Evolutionary conservation across 1,140 invertebrate genomes (phyloP), one percentile per base, ranked within the genome.

Genomic region (Drosophila fuyamai): DNA sequence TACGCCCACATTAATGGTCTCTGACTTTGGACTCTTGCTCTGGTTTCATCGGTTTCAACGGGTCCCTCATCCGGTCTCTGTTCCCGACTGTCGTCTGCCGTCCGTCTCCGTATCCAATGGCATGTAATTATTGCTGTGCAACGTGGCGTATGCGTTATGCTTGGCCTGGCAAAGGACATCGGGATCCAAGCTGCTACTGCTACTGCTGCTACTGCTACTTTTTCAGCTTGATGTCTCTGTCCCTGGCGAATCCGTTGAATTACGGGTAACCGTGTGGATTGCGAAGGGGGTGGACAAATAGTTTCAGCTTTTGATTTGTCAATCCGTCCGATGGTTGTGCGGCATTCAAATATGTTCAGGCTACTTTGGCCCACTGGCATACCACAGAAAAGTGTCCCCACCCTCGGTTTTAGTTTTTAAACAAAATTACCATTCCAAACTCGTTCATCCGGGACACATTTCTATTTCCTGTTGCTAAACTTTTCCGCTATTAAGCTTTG

Each of bases 91-190:
- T 50, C 44, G 5, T 55, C 46, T 47, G 61, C 14, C 13, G n/a
- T 18, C 54, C 51, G 48, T 50, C 53, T 63, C 55, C 73, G 70
- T 73, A 82, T 86, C 79, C 84, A 89, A 89, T 89, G 83, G 84
- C 84, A 88, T 88, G 84, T 88, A 88, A 88, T 88, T 89, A 88
- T 88, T 80, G 84, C 83, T 80, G 83, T 89, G 83, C 84, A 88
- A 83, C 76, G 83, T 88, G 63, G 84, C 84, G 83, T 89, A 88
- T 88, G 76, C 84, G 83, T 88, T 83, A 88, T 88, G 83, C 83
- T 88, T 89, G 67, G 79, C 35, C 67, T 41, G 67, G 83, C 83
- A 89, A 88, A 88, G 84, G 58, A 83, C 58, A 51, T 32, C 8
- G 48, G 8, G 6, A 50, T 50, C 48, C 48, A 16, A 51, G 14